These are phyloP conservation scores for Dasypolia templi DNA, from an alignment of 2,888 invertebrate genomes.

Conservation along the genomic window DNA sequence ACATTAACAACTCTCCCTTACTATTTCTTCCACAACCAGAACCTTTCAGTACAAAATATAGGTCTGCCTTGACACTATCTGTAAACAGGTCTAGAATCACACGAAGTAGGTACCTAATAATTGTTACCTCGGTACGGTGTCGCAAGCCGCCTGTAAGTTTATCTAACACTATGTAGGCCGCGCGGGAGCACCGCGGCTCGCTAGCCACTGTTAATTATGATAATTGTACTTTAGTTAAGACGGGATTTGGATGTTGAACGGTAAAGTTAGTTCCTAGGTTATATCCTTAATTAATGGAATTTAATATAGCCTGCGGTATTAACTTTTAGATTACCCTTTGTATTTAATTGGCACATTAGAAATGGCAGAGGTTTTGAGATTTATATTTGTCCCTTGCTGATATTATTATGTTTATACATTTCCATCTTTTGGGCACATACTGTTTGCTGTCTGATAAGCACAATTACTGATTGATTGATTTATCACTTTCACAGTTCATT, in stretches of 20 bases:
- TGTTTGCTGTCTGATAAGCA: neutral
- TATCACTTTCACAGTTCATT: neutral
- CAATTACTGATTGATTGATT: neutral
- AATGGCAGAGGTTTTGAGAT: no score
- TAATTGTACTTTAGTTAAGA: slow-evolving; percentile 43
- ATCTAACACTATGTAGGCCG: slow-evolving; percentile 47
- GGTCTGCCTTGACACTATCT: slow-evolving; percentile 1
- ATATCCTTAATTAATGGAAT: slow-evolving; percentile 6
- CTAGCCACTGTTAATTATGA: slow-evolving; percentile 43
- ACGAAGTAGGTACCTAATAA: neutral
- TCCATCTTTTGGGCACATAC: neutral
- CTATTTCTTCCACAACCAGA: neutral
- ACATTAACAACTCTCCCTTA: neutral
- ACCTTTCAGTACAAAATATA: neutral
- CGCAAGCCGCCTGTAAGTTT: slow-evolving; percentile 54
- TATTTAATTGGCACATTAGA: no score
- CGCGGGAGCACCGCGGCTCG: slow-evolving; percentile 27
- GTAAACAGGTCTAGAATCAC: slow-evolving; percentile 24
- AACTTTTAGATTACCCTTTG: neutral
- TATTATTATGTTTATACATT: no score
- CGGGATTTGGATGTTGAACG: neutral
- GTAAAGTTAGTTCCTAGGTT: neutral
- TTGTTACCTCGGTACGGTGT: slow-evolving; percentile 25
- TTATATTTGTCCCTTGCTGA: no score
- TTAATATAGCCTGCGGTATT: neutral